phyloP scores from a whole-genome alignment of 2,113 vertebrate genomes.

The Perca fluviatilis region DNA sequence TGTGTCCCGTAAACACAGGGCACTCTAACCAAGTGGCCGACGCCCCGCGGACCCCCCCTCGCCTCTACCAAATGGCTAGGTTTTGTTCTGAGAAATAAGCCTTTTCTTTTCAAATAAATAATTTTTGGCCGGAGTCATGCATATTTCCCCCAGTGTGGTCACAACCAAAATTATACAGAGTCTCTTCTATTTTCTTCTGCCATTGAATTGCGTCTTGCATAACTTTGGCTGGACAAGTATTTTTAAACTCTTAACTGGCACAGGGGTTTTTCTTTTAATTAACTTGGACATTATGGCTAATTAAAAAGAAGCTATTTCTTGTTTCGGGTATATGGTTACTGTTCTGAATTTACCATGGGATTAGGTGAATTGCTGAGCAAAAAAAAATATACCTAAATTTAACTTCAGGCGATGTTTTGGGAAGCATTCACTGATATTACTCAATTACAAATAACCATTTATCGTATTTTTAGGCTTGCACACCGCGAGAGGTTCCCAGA shows the following conservation, averaged over 20 bases:
- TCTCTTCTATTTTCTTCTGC: constrained; percentile 82
- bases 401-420: constrained; percentile 23
- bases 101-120: constrained; percentile 86
- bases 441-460: constrained; percentile 28
- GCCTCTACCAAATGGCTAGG: constrained; percentile 82
- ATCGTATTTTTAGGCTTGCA: background rate
- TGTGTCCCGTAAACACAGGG: constrained; percentile 76
- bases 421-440: constrained; percentile 18
- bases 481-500: background rate
- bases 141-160: constrained; percentile 85
- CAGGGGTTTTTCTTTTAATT: constrained; percentile 76
- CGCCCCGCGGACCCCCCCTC: constrained; percentile 73
- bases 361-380: constrained; percentile 22
- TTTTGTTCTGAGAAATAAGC: constrained; percentile 85
- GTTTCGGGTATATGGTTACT: constrained; percentile 70
- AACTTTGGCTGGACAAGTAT: constrained; percentile 76
- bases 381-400: constrained; percentile 12
- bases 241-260: constrained; percentile 72
- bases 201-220: constrained; percentile 84
- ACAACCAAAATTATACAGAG: constrained; percentile 86
- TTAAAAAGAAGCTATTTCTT: constrained; percentile 85
- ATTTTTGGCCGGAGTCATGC: constrained; percentile 85
- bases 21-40: constrained; percentile 61
- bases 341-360: constrained; percentile 23
- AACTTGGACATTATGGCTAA: constrained; percentile 76